Base-by-base conservation (phyloP, 2,888 invertebrate genomes). In the Rhagonycha lutea region DNA sequence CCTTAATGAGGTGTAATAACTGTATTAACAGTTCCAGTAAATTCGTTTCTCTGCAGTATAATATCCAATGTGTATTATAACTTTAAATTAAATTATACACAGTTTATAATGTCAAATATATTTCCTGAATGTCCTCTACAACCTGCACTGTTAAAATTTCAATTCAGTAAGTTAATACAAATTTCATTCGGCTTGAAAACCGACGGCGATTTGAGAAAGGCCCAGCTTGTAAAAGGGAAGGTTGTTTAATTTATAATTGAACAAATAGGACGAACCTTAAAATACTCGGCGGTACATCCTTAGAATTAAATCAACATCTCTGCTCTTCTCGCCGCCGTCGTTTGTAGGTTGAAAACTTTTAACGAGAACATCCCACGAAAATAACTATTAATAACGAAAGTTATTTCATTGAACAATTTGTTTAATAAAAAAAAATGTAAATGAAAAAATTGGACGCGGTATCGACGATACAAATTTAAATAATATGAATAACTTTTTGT, bases 311-410 rank as follows among this genome's bases (percentile, higher is more conserved):
- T 69, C 65, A 63, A 73, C 69, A 76, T 70, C 69, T 12, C 72
- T 61, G 73, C 61, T 67, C 24, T 63, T 67, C 70, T 68, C 61
- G 61, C 61, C 2, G 8, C 28, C 9, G 28, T 28, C 26, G 72
- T 72, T 18, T 26, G 14, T 61, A 60, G 65, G 47, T 75, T 75
- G 47, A 69, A 69, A 76, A 76, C 70, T 73, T 76, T 70, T 73
- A 76, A 76, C 76, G 73, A 76, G 70, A 70, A 62, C 71, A 47
- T 68, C 29, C 67, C 70, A 47, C 61, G 72, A 73, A 70, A 76
- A 73, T 73, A 73, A 76, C 70, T 76, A 73, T 73, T 47, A 47
- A 7, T 29, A 8, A 29, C 29, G 7, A n/a, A 47, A n/a, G n/a
- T 47, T 47, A 47, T n/a, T n/a, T 7, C 47, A 12, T 47, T n/a